phyloP scores from a whole-genome alignment of 2,888 invertebrate species.

The Heliconius cydno region DNA sequence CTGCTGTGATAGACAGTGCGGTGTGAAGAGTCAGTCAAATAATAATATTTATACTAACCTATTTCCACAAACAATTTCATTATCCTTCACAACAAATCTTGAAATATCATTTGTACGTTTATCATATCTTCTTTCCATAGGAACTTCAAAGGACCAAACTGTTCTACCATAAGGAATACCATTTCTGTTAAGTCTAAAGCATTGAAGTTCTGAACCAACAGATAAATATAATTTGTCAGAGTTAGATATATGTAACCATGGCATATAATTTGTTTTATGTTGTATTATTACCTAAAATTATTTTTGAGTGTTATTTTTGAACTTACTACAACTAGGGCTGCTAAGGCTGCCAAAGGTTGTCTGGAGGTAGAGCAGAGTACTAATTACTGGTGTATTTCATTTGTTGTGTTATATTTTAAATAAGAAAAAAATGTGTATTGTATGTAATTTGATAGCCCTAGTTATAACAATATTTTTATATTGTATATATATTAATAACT shows the following conservation, averaged over 20 bases:
- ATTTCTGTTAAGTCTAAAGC: conserved; percentile 59
- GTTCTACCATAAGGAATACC: conserved; percentile 57
- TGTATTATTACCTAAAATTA: conserved; percentile 63
- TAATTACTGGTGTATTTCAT: too few species aligned
- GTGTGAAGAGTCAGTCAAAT: too few species aligned
- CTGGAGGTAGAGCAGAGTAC: too few species aligned
- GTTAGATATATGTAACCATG: conserved; percentile 67
- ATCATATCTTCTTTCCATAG: conserved; percentile 64
- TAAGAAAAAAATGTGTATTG: too few species aligned
- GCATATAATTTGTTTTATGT: conserved; percentile 70
- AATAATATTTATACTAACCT: conserved; percentile 58
- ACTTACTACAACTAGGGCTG: not conserved
- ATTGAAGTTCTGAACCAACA: conserved; percentile 64
- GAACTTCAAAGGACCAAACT: conserved; percentile 66
- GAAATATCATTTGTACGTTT: conserved; percentile 76
- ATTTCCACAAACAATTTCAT: conserved; percentile 71
- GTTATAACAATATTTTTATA: not conserved
- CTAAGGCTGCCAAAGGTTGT: too few species aligned
- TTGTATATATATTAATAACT: not conserved
- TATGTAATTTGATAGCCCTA: not conserved
- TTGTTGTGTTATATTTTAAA: too few species aligned
- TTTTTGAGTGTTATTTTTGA: not conserved
- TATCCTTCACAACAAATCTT: conserved; percentile 67
- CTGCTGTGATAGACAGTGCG: too few species aligned
- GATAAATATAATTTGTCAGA: conserved; percentile 63